Percentiles rank a stretch among this genome's conserved stretches.
phyloP scores from a whole-genome alignment of 1,140 invertebrate genomes.

The Drosophila tsacasi region DNA sequence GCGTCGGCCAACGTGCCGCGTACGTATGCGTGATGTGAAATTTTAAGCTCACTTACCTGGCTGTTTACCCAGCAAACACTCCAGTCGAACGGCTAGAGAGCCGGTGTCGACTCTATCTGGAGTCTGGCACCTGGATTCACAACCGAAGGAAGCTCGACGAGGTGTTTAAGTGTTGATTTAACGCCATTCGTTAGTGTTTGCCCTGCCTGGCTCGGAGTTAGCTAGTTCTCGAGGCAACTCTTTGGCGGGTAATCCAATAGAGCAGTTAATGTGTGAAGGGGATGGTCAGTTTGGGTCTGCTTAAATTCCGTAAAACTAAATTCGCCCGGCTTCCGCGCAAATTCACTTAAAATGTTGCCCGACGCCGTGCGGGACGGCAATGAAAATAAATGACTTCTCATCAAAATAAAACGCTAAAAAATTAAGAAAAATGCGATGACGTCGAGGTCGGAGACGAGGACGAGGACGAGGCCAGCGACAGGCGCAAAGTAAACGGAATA shows the following conservation, averaged over 20 bases:
- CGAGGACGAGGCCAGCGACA: constrained; percentile 12
- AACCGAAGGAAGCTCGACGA: constrained; percentile 15
- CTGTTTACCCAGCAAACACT: constrained; percentile 38
- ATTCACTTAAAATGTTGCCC: constrained; percentile 41
- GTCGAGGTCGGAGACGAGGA: constrained; percentile 8
- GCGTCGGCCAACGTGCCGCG: constrained; percentile 36
- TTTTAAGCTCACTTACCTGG: constrained; percentile 38
- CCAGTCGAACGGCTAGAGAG: background rate
- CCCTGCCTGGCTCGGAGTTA: constrained; percentile 11
- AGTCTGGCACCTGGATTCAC: constrained; percentile 12
- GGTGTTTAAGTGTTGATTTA: constrained; percentile 39
- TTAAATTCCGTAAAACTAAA: constrained; percentile 36
- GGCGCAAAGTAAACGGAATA: constrained; percentile 44
- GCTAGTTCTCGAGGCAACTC: constrained; percentile 22
- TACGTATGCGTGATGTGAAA: constrained; percentile 65
- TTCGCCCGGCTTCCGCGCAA: constrained; percentile 15
- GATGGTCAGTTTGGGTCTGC: constrained; percentile 3
- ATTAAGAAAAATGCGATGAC: constrained; percentile 74
- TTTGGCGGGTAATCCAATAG: constrained; percentile 21
- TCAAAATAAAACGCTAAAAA: constrained; percentile 80
- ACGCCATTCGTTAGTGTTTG: constrained; percentile 39
- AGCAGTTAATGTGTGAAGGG: constrained; percentile 29
- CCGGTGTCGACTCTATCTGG: constrained; percentile 26
- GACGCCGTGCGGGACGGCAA: constrained; percentile 41
- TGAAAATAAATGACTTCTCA: constrained; percentile 80